Conservation (phyloP, 1,140 invertebrate genomes). For the Drosophila punjabiensis region DNA sequence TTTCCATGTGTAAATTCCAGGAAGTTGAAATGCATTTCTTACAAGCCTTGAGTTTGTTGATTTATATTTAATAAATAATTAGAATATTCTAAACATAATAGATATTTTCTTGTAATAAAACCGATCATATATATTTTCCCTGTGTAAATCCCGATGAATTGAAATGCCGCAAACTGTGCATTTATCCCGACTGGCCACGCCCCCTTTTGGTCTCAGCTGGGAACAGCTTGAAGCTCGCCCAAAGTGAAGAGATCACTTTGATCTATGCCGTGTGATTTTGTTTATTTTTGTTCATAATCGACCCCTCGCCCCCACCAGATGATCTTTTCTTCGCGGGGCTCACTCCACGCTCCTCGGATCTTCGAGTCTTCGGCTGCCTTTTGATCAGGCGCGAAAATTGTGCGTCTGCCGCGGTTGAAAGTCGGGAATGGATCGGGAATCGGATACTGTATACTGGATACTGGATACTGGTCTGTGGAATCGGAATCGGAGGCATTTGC, state of each 20-base stretch:
- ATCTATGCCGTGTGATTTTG: conserved; percentile 78
- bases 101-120: no score
- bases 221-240: conserved; percentile 54
- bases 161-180: conserved; percentile 82
- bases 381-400: conserved; percentile 82
- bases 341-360: conserved; percentile 14
- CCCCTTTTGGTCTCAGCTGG: conserved; percentile 23
- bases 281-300: conserved; percentile 84
- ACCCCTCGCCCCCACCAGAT: conserved; percentile 40
- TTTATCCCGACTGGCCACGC: conserved; percentile 74
- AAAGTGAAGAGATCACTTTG: conserved; percentile 62
- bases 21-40: conserved; percentile 79
- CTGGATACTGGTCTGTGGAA: conserved; percentile 6
- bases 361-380: conserved; percentile 49
- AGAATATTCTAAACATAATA: no score
- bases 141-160: conserved; percentile 54
- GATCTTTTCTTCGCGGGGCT: conserved; percentile 19
- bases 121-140: not conserved
- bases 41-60: no score
- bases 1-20: conserved; percentile 23
- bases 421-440: conserved; percentile 12
- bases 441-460: conserved; percentile 8
- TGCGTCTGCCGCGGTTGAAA: conserved; percentile 50
- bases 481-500: conserved; percentile 64
- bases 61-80: no score